These are phyloP conservation scores for Augochlora pura DNA, from an alignment of 1,140 invertebrate species.

Conservation along the genomic window DNA sequence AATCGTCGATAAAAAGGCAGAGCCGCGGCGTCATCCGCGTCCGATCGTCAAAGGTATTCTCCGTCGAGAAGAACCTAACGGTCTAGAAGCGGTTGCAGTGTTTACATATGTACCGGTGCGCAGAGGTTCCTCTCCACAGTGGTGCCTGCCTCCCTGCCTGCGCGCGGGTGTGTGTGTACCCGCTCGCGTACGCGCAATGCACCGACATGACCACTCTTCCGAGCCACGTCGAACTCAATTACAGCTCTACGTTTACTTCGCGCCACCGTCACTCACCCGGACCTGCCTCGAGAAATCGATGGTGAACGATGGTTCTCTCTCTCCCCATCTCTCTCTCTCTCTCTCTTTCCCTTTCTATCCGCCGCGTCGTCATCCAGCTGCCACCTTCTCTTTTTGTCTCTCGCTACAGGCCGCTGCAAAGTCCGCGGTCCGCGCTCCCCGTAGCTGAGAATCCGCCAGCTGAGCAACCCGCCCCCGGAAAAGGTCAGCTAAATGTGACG, in stretches of 20 bases:
- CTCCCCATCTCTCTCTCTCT: slow-evolving; percentile 36
- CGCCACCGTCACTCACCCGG: slow-evolving; percentile 50
- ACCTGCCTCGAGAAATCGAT: slow-evolving; percentile 62
- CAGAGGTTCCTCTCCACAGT: too few relatives aligned
- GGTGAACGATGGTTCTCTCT: slow-evolving; percentile 59
- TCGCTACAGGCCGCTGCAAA: background rate
- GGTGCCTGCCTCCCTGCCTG: too few relatives aligned
- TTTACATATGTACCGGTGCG: slow-evolving; percentile 6
- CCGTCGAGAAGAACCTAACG: background rate
- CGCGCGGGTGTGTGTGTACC: too few relatives aligned
- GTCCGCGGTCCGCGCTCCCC: background rate
- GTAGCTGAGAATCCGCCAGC: too few relatives aligned
- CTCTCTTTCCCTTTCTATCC: slow-evolving; percentile 1
- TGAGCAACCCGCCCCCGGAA: too few relatives aligned
- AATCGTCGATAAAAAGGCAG: slow-evolving; percentile 53
- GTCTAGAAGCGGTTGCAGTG: background rate
- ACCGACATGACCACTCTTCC: slow-evolving; percentile 43
- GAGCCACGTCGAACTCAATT: slow-evolving; percentile 61
- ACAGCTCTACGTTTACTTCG: slow-evolving; percentile 57
- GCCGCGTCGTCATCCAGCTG: too few relatives aligned
- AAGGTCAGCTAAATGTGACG: too few relatives aligned
- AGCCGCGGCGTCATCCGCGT: slow-evolving; percentile 13
- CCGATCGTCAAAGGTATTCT: slow-evolving; percentile 26
- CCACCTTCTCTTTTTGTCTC: too few relatives aligned
- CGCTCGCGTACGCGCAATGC: slow-evolving; percentile 13